A percentile compares a stretch with the other conserved stretches of the same genome.
phyloP scores from a whole-genome alignment of 2,888 invertebrate species.

The Epistrophe grossulariae region DNA sequence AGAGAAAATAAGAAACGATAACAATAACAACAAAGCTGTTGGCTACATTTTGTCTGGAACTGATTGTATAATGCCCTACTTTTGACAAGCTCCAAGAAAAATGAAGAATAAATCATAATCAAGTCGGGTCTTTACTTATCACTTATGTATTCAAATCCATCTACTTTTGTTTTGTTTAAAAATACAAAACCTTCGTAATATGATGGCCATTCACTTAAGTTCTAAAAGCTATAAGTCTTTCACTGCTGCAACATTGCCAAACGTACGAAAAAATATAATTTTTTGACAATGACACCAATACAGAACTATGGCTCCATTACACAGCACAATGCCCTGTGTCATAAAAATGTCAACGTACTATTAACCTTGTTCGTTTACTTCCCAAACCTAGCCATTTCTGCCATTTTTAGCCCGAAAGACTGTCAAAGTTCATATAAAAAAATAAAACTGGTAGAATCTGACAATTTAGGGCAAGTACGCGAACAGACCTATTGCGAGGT shows the following conservation, averaged over 20 bases:
- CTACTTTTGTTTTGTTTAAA: neutral
- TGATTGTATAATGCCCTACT: slow-evolving; percentile 36
- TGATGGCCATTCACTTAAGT: slow-evolving; percentile 21
- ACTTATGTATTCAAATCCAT: neutral
- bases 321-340: neutral
- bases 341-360: neutral
- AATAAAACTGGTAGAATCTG: too few species aligned
- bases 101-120: slow-evolving; percentile 20
- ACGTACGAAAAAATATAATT: neutral
- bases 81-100: neutral
- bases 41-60: slow-evolving; percentile 42
- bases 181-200: slow-evolving; percentile 10
- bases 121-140: neutral
- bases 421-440: too few species aligned
- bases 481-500: neutral
- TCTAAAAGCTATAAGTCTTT: neutral
- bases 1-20: slow-evolving; percentile 8
- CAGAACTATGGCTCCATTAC: neutral
- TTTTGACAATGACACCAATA: neutral
- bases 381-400: too few species aligned
- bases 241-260: neutral
- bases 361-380: too few species aligned
- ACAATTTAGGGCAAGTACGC: too few species aligned
- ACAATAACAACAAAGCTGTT: slow-evolving; percentile 23
- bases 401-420: too few species aligned